Conservation (phyloP, 2,888 invertebrate species). For the Isoperla grammatica region DNA sequence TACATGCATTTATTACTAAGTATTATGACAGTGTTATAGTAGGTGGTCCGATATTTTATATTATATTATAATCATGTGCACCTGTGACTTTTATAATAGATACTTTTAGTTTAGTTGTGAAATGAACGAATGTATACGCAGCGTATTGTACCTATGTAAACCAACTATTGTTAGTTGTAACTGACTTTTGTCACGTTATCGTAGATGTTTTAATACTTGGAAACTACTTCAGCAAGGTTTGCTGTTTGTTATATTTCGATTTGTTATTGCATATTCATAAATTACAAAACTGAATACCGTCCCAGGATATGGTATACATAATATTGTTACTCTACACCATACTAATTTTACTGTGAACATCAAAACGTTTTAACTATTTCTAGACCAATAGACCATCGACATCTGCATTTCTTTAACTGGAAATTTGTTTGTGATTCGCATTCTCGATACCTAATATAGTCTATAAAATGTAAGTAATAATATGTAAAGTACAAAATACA, state of each 20-base stretch:
- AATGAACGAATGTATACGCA: constrained; percentile 5
- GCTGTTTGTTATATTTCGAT: background rate
- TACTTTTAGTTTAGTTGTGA: constrained; percentile 5
- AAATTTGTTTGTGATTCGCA: too few relatives aligned
- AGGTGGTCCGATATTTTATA: constrained; percentile 19
- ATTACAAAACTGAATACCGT: background rate
- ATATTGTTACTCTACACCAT: constrained; percentile 3
- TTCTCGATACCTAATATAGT: too few relatives aligned
- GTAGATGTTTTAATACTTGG: constrained; percentile 3
- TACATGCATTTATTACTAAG: constrained; percentile 1
- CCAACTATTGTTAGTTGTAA: constrained; percentile 15
- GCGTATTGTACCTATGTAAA: background rate
- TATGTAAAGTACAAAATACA: too few relatives aligned
- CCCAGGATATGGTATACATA: too few relatives aligned
- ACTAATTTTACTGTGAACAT: constrained; percentile 7
- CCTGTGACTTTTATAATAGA: background rate
- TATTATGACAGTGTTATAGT: constrained; percentile 6
- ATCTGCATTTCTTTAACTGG: too few relatives aligned
- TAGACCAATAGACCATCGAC: background rate
- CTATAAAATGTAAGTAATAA: too few relatives aligned
- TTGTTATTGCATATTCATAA: background rate
- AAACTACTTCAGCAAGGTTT: background rate
- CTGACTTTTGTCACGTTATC: constrained; percentile 2
- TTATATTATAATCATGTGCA: too few relatives aligned
- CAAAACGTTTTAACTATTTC: too few relatives aligned